These are phyloP conservation scores for Orthosia incerta DNA, from an alignment of 2,888 invertebrate species.

Conservation along the genomic window DNA sequence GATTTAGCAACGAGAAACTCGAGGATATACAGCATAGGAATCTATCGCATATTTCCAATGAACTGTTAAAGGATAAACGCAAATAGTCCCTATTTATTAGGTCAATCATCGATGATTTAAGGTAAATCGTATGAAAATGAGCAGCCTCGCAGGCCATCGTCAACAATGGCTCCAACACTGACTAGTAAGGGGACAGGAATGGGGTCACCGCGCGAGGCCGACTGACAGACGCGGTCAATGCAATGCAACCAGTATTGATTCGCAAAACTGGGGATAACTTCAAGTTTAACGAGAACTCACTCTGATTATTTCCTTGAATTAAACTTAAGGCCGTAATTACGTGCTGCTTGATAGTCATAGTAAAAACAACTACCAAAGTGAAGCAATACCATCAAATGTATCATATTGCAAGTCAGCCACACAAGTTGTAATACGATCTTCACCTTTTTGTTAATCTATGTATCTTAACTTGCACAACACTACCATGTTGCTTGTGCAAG, in stretches of 20 bases:
- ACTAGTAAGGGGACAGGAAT: conserved; percentile 85
- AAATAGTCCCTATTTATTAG: neutral
- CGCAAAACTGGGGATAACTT: conserved; percentile 70
- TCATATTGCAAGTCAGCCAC: conserved; percentile 70
- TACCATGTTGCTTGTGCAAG: conserved; percentile 31
- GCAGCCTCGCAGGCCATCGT: conserved; percentile 69
- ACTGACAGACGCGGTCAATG: conserved; percentile 76
- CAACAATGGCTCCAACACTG: conserved; percentile 71
- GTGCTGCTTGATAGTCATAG: conserved; percentile 7
- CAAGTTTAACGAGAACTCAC: conserved; percentile 38
- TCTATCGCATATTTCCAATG: neutral
- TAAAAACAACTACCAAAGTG: conserved; percentile 36
- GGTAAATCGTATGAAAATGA: conserved; percentile 67
- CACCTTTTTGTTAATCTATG: conserved; percentile 52
- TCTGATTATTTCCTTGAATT: conserved; percentile 18
- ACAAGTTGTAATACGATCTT: conserved; percentile 61
- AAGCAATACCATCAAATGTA: conserved; percentile 63
- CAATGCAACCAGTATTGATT: conserved; percentile 72
- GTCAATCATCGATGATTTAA: conserved; percentile 35
- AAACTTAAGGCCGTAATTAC: conserved; percentile 3
- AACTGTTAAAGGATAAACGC: neutral
- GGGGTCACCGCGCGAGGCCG: conserved; percentile 83
- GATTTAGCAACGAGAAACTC: conserved; percentile 48
- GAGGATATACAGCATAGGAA: conserved; percentile 10
- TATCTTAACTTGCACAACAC: conserved; percentile 50